Percentiles rank a stretch among this genome's conserved stretches.
These are phyloP conservation scores for Zophobas atratus DNA, from an alignment of 1,140 invertebrate species.

Conservation along the genomic window DNA sequence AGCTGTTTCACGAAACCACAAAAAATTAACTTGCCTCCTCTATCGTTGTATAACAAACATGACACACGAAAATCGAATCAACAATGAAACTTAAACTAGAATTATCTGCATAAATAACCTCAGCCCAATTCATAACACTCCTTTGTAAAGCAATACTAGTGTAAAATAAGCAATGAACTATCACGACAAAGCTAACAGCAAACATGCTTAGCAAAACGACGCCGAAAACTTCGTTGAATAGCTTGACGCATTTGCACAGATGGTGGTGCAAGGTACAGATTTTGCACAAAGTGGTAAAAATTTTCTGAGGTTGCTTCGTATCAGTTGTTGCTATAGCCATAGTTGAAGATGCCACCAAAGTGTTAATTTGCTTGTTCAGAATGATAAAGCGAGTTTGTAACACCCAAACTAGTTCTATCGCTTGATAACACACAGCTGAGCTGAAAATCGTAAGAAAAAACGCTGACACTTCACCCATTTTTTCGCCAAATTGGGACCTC, in stretches of 20 bases:
- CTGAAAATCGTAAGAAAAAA: neutral
- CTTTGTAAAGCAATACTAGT: conserved; percentile 1
- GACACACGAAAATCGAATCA: conserved; percentile 50
- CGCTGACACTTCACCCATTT: neutral
- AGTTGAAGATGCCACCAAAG: neutral
- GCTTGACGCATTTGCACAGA: conserved; percentile 35
- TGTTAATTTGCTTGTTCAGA: conserved; percentile 20
- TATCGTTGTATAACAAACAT: conserved; percentile 53
- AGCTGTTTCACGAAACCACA: neutral
- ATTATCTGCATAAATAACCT: neutral
- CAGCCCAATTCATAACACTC: conserved; percentile 2
- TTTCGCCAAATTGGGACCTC: too few species aligned
- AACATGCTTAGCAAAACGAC: conserved; percentile 51
- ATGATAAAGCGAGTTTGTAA: neutral
- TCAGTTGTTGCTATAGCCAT: neutral
- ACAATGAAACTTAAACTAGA: conserved; percentile 21
- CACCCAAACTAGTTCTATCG: conserved; percentile 10
- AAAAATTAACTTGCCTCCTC: conserved; percentile 46
- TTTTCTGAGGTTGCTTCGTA: neutral
- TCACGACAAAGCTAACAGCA: conserved; percentile 49
- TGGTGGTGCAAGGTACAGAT: conserved; percentile 3
- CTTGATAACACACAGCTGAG: conserved; percentile 17
- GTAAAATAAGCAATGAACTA: conserved; percentile 15
- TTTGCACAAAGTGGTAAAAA: neutral
- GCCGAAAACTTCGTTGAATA: conserved; percentile 52